These are phyloP conservation scores for Acanthaster planci DNA, from an alignment of 35 echinoderm and acorn worm species.

Conservation along the genomic window DNA sequence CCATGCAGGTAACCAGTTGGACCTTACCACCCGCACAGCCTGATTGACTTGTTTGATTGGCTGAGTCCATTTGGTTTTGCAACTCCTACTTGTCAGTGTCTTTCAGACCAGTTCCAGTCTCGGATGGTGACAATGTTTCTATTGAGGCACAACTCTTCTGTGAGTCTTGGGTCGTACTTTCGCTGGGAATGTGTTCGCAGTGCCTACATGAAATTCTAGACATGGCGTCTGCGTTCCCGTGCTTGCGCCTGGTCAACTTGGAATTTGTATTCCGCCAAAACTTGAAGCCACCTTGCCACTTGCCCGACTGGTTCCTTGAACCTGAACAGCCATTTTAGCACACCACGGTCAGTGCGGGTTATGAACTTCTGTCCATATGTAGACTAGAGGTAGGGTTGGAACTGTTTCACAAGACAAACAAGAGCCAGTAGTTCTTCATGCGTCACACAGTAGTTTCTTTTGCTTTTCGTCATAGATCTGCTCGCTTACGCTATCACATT, in stretches of 20 bases:
- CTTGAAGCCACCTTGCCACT: slow-evolving; percentile 48
- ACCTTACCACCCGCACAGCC: neutral
- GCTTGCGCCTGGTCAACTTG: slow-evolving; percentile 32
- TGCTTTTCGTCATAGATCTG: no score
- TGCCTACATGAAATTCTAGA: slow-evolving; percentile 23
- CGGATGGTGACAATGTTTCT: neutral
- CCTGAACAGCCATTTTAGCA: slow-evolving; percentile 60
- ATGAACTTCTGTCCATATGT: no score
- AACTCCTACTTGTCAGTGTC: neutral
- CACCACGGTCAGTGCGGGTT: no score
- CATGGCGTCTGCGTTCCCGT: slow-evolving; percentile 47
- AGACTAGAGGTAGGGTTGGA: no score
- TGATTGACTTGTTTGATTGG: neutral
- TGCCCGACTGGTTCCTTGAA: slow-evolving; percentile 60
- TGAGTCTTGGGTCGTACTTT: neutral
- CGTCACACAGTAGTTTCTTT: no score
- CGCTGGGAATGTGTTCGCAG: neutral
- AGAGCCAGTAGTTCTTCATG: no score
- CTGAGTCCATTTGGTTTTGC: neutral
- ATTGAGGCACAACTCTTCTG: neutral
- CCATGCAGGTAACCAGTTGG: slow-evolving; percentile 1
- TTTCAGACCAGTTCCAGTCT: neutral
- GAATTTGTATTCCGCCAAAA: slow-evolving; percentile 41
- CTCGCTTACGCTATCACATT: no score
- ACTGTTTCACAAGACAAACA: no score